Percentiles rank a stretch among this genome's conserved stretches.
phyloP scores from a whole-genome alignment of 2,797 vertebrate species.

The Enteromius anoplus region DNA sequence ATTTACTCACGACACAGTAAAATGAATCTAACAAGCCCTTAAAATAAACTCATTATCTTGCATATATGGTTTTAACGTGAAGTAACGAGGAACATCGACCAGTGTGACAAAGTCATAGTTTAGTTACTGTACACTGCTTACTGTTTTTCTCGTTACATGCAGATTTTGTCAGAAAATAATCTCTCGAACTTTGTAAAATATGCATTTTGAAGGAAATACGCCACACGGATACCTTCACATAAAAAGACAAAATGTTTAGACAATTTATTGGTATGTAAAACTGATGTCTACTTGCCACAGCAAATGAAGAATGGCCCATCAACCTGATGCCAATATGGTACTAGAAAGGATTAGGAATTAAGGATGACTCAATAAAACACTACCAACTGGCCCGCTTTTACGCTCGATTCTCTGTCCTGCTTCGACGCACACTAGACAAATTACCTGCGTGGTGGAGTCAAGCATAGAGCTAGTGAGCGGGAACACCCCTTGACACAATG shows the following conservation, averaged over 20 bases:
- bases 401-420: not conserved
- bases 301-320: not conserved
- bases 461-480: conserved; percentile 59
- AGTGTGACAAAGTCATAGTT: not conserved
- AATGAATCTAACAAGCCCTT: not conserved
- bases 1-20: not conserved
- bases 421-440: not conserved
- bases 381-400: not conserved
- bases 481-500: conserved; percentile 70
- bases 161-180: not conserved
- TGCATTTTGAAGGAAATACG: not conserved
- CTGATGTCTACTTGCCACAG: not conserved
- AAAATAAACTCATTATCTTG: not conserved
- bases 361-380: not conserved
- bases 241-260: not conserved
- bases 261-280: not conserved
- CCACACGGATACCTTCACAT: not conserved
- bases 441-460: not conserved
- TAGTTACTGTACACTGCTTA: not conserved
- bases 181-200: not conserved
- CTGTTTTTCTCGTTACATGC: not conserved
- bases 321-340: not conserved
- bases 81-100: too few relatives aligned
- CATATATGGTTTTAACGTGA: not conserved
- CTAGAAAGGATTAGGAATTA: not conserved